Percentiles rank a stretch among this genome's conserved stretches.
Evolutionary conservation across 2,113 vertebrate genomes (phyloP).

Genomic region (Silurus meridionalis): DNA sequence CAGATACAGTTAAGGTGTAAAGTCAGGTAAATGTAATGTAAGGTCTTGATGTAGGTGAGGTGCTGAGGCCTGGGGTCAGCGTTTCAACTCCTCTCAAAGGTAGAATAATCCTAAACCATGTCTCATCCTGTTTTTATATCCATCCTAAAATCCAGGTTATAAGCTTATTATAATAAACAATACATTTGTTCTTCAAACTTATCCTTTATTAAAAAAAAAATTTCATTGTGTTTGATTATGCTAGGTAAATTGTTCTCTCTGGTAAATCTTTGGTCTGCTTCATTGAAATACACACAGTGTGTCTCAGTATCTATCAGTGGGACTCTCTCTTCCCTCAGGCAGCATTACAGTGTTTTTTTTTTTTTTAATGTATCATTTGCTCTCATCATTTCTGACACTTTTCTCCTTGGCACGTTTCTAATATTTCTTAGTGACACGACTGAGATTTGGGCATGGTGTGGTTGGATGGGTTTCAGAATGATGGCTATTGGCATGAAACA

Average conservation of each 20-base stretch:
- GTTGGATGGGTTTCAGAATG: neutral
- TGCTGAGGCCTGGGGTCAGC: too few species aligned
- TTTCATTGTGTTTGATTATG: too few species aligned
- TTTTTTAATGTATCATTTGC: neutral
- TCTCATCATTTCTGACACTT: conserved; percentile 8
- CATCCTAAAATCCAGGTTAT: neutral
- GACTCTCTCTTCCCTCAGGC: conserved; percentile 16
- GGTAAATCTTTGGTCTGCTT: neutral
- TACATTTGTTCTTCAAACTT: neutral
- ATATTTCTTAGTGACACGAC: neutral
- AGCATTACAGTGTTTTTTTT: neutral
- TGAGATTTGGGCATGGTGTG: neutral
- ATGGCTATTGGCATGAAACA: neutral
- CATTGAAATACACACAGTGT: neutral
- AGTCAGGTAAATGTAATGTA: too few species aligned
- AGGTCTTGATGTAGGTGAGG: too few species aligned
- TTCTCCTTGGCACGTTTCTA: neutral
- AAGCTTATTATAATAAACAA: neutral
- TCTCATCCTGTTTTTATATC: neutral
- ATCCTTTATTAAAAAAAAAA: neutral
- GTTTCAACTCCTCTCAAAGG: too few species aligned
- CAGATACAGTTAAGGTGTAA: too few species aligned
- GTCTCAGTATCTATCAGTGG: neutral
- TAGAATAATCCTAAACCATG: neutral
- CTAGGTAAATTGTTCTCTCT: neutral